Evolutionary conservation across 2,888 invertebrate genomes (phyloP), one percentile per base, ranked within the genome.

Genomic region (Cyaniris semiargus): DNA sequence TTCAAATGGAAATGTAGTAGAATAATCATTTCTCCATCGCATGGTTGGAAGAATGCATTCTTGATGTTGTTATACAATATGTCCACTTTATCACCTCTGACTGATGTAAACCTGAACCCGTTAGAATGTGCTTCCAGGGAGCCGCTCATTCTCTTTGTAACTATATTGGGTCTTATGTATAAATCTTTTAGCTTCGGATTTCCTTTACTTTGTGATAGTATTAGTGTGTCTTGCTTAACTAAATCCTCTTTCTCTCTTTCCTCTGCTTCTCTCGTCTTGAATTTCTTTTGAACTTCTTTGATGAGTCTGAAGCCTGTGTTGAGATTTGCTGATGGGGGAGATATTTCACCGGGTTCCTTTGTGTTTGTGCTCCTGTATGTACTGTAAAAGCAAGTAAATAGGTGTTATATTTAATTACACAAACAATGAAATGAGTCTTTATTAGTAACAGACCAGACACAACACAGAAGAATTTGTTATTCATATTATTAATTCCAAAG

Each of bases 1-100:
- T 98, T 99, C 79, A 99, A 95, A 94, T 99, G 99, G 92, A 99
- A 99, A 95, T 99, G 99, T 79, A 99, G 94, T 38, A 99, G 94
- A 86, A 99, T 99, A 78, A 99, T 99, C 99, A 99, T 99, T 94
- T 99, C 99, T 80, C 98, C 98, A 88, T 99, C 99, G 86, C 99
- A 99, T 0, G 99, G 99, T 94, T 99, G 99, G 94, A 99, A 99
- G 95, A 99, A 98, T 10, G 99, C 99, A 88, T 99, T 98, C 89
- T 99, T 99, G 83, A 99, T 99, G 91, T 99, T 99, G 94, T 99
- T 99, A 91, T 99, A 99, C 76, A 99, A 94, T 84, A 99, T 99
- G 86, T 99, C 99, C 8, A 99, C 99, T 95, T 99, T 99, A 87
- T 99, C 99, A 6, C 99, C 99, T 84, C 99, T 96, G n/a, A 99